Percentiles rank a stretch among this genome's conserved stretches.
These are phyloP conservation scores for Spilarctia lutea DNA, from an alignment of 2,888 invertebrate species.

Conservation along the genomic window DNA sequence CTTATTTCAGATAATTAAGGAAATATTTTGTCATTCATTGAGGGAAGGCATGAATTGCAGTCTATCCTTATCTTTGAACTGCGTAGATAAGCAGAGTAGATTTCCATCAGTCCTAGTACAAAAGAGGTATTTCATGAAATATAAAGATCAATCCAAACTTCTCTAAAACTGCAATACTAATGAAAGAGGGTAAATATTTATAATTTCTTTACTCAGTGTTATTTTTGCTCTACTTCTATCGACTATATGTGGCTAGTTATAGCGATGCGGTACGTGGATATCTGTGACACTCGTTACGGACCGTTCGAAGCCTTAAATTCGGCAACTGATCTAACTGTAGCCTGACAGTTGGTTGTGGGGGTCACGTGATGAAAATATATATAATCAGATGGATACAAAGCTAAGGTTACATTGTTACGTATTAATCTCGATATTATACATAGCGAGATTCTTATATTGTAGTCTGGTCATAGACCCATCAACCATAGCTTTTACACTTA, in stretches of 20 bases:
- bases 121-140: not conserved
- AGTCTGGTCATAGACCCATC: not conserved
- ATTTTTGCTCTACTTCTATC: constrained; percentile 15
- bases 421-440: not conserved
- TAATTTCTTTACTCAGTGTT: not conserved
- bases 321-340: constrained; percentile 16
- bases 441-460: not conserved
- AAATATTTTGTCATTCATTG: no score
- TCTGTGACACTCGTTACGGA: constrained; percentile 10
- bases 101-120: not conserved
- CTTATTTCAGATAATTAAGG: no score
- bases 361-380: not conserved
- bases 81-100: not conserved
- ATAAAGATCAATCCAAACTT: not conserved
- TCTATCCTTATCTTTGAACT: no score
- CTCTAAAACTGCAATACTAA: not conserved
- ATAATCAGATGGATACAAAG: not conserved
- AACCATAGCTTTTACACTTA: not conserved
- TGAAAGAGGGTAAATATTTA: not conserved
- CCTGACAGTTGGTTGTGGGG: constrained; percentile 1
- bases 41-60: no score
- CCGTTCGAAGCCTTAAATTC: constrained; percentile 14
- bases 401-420: not conserved
- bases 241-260: constrained; percentile 11
- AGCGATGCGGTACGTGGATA: constrained; percentile 12